Base-by-base conservation (phyloP, 2,113 vertebrate genomes). In the Machaerirhynchus nigripectus region DNA sequence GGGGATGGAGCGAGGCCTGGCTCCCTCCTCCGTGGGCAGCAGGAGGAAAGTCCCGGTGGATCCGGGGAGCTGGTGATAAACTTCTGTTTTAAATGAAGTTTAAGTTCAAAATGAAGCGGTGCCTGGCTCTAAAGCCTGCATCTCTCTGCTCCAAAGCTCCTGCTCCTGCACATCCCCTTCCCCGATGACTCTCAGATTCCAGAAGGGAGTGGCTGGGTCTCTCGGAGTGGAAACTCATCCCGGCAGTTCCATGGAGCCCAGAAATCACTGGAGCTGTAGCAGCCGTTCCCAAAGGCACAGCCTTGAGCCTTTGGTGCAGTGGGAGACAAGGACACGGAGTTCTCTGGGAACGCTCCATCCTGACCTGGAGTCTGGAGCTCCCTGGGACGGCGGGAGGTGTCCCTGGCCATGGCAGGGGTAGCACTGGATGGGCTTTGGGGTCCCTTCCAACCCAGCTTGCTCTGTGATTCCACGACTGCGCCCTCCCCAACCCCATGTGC, bases 221-320 rank as follows among this genome's bases (percentile, higher is more conserved):
- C 17, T 50, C 40, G 19, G 61, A 3, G 14, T 37, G 47, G 46
- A 52, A 53, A 15, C 17, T 22, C 42, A 47, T 28, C 40, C 53
- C 0, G 0, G 37, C 2, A 3, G 1, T 22, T 50, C 12, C 75
- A 1, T 4, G 2, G 2, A 78, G 37, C 53, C 44, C 3, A 0
- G 10, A 26, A 57, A 50, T 44, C 1, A 0, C 17, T 61, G 70
- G 63, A 74, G 55, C 88, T 83, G n/a, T 2, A 27, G 26, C 55
- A 69, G 74, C 39, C 11, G 0, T 35, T 75, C 68, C 33, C 70
- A 74, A 55, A 61, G 53, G 37, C 37, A 6, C 22, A 44, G 14
- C 53, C 52, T 26, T 0, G 2, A 37, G 56, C n/a, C 17, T 50
- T 30, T 50, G 78, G 30, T 3, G 3, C 27, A 5, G 28, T 9